Base-by-base conservation (phyloP, 2,113 vertebrate genomes). In the Notarius lentiginosus region DNA sequence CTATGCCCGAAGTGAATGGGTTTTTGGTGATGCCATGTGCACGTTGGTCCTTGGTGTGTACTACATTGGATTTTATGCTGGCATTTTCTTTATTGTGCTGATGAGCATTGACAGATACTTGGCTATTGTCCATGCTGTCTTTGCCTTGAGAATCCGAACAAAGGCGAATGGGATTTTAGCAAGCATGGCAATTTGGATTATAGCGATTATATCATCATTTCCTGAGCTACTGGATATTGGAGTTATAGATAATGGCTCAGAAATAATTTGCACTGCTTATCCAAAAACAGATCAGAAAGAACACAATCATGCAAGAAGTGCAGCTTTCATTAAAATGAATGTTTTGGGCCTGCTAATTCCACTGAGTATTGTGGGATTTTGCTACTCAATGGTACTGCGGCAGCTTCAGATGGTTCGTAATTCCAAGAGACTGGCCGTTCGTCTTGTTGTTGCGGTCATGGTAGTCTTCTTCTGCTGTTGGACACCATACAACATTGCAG, bases 121-220 rank as follows among this genome's bases (percentile, higher is more conserved):
- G 93, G 97, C 97, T 4, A 96, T 99, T 5, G 97, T 99, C 18
- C 96, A 97, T 0, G 96, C 96, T 0, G 93, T 98, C 88, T 41
- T 41, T 41, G 41, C 41, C 41, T 41, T 41, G 41, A 41, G 41
- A 41, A 41, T 41, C 41, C 4, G 96, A 66, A 96, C 95, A 0
- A 93, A 94, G 10, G 86, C 87, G 9, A 94, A 95, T 0, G 95
- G 97, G 47, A 81, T 94, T 61, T 75, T 94, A 0, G 93, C 96
- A 8, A 97, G 96, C 0, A 0, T 1, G 0, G 1, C 93, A 24
- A 95, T 93, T 2, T 99, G 97, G 97, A 22, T 80, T 24, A 63
- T 92, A 20, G 94, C 95, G 1, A 1, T 95, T 63, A 22, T 93
- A 0, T 89, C 92, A 11, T 96, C 96, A 2, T 93, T 97, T 41